A percentile compares a stretch with the other conserved stretches of the same genome.
These are phyloP conservation scores for Cepaea hortensis DNA, from an alignment of 2,888 invertebrate species.

Conservation along the genomic window DNA sequence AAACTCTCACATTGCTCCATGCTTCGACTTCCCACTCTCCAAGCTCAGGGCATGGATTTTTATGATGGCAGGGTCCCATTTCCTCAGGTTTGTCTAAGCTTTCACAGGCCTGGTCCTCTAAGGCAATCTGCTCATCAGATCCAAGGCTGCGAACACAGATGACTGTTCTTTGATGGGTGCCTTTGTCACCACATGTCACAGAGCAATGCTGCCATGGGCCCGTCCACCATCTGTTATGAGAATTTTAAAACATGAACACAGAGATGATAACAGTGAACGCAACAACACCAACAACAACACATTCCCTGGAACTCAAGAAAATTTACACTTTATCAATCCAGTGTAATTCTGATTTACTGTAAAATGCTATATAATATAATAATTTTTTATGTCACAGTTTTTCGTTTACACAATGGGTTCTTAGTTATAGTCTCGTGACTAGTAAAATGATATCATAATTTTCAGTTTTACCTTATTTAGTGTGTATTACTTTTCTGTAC, in stretches of 20 bases:
- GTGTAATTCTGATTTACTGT: too few relatives aligned
- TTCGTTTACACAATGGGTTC: too few relatives aligned
- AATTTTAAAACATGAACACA: neutral
- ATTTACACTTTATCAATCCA: too few relatives aligned
- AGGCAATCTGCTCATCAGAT: conserved; percentile 83
- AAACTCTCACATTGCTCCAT: conserved; percentile 68
- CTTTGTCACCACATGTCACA: conserved; percentile 80
- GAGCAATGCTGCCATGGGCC: conserved; percentile 91
- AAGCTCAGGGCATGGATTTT: conserved; percentile 68
- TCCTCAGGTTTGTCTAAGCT: conserved; percentile 82
- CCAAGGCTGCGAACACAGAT: conserved; percentile 76
- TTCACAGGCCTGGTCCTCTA: conserved; percentile 86
- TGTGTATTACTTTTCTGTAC: too few relatives aligned
- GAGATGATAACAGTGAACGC: neutral
- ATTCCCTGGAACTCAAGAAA: neutral
- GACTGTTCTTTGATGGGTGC: conserved; percentile 75
- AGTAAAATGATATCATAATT: too few relatives aligned
- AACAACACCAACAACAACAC: neutral
- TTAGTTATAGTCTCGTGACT: too few relatives aligned
- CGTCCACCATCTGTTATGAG: conserved; percentile 84
- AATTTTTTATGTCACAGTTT: too few relatives aligned
- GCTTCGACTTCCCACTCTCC: conserved; percentile 66
- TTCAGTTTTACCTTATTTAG: too few relatives aligned
- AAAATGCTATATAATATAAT: too few relatives aligned
- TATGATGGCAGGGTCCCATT: conserved; percentile 76